Evolutionary conservation across 35 echinoderm and acorn worm genomes (phyloP).

Genomic region (Ophiothrix spiculata): DNA sequence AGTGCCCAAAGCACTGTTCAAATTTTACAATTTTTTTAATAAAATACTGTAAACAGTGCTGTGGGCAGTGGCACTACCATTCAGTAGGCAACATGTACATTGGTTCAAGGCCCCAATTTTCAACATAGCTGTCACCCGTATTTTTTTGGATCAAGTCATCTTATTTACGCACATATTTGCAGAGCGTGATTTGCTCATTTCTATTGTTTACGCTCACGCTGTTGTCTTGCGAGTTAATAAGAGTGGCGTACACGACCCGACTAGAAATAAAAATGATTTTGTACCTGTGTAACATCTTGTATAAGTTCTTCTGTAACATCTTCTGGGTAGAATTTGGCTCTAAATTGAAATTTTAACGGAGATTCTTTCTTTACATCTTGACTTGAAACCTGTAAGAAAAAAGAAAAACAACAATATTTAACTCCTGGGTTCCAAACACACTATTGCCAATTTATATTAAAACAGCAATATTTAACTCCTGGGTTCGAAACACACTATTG

Average conservation of each 20-base stretch:
- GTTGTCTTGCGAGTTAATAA: too few species aligned
- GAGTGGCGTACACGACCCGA: too few species aligned
- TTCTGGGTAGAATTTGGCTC: constrained; percentile 82
- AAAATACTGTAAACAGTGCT: too few species aligned
- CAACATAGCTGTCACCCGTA: not conserved
- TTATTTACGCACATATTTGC: not conserved
- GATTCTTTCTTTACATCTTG: constrained; percentile 81
- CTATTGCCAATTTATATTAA: too few species aligned
- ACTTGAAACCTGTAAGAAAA: constrained; percentile 46
- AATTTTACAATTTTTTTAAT: too few species aligned
- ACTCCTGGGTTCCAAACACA: too few species aligned
- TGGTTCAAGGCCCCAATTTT: not conserved
- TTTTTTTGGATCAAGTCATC: not conserved
- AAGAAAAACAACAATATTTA: not conserved
- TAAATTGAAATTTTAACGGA: constrained; percentile 78
- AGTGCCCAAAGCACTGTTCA: too few species aligned
- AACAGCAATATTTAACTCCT: too few species aligned
- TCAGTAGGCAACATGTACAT: too few species aligned
- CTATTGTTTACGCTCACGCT: not conserved
- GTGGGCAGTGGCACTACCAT: too few species aligned
- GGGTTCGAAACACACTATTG: too few species aligned
- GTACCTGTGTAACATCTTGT: constrained; percentile 90
- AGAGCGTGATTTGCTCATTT: not conserved
- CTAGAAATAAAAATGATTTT: not conserved
- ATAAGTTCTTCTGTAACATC: constrained; percentile 87